phyloP scores from a whole-genome alignment of 2,888 invertebrate genomes.

The Hirudinaria manillensis region DNA sequence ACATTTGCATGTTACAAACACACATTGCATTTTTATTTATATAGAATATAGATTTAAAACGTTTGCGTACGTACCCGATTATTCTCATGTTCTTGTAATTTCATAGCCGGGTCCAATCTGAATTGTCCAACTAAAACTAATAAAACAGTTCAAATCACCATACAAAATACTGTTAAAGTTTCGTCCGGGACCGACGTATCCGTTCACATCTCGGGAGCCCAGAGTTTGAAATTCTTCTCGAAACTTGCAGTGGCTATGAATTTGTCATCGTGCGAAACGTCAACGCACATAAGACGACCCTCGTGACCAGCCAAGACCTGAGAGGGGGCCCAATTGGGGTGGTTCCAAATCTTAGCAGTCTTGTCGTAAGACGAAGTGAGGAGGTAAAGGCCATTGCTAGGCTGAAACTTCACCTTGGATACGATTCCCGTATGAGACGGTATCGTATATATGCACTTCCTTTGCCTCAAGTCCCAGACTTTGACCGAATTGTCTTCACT shows the following conservation, averaged over 20 bases:
- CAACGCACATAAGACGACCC: conserved; percentile 89
- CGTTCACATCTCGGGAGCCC: conserved; percentile 59
- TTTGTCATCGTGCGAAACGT: conserved; percentile 80
- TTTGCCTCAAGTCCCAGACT: conserved; percentile 87
- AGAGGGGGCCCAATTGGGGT: conserved; percentile 93
- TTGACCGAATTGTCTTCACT: conserved; percentile 87
- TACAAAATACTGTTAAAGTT: too few species aligned
- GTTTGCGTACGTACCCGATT: too few species aligned
- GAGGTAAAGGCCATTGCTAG: conserved; percentile 70
- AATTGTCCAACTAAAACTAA: too few species aligned
- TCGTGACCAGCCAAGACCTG: conserved; percentile 90
- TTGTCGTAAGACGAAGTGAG: conserved; percentile 88
- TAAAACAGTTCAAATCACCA: too few species aligned
- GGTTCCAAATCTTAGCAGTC: conserved; percentile 88
- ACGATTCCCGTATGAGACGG: conserved; percentile 88
- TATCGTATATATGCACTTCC: conserved; percentile 82
- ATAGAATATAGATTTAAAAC: too few species aligned
- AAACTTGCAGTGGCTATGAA: conserved; percentile 88
- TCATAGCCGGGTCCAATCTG: too few species aligned
- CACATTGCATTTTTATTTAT: too few species aligned
- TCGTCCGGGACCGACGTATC: too few species aligned
- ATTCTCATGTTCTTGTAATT: too few species aligned
- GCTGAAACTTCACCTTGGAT: conserved; percentile 79
- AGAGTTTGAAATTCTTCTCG: conserved; percentile 93
- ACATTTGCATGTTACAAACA: too few species aligned